Conservation (phyloP, 2,113 vertebrate species). For the Myiagra hebetior region DNA sequence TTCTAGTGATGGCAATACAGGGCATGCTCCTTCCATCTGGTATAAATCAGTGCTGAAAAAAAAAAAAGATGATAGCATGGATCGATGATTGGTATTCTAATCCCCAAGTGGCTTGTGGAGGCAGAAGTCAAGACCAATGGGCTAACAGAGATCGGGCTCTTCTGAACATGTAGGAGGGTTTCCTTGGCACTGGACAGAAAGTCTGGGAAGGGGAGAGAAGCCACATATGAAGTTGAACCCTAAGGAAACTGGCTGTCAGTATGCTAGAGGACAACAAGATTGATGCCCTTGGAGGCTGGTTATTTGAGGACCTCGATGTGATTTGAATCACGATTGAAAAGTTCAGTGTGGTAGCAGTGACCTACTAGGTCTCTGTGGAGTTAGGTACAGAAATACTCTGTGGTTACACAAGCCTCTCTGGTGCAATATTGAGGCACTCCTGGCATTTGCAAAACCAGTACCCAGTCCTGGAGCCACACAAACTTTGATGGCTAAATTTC, state of each 20-base stretch:
- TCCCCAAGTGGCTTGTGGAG: background rate
- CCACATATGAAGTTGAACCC: background rate
- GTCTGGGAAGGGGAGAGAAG: background rate
- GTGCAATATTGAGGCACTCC: background rate
- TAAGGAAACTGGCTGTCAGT: background rate
- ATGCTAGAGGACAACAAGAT: background rate
- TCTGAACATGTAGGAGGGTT: background rate
- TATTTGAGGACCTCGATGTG: background rate
- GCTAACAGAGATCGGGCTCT: background rate
- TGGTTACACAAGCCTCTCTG: background rate
- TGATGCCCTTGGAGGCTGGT: background rate
- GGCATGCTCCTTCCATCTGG: background rate
- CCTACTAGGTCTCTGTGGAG: background rate
- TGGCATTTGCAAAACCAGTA: background rate
- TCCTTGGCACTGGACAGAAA: background rate
- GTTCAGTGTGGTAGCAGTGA: background rate
- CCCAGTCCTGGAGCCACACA: background rate
- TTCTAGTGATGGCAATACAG: background rate
- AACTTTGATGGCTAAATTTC: background rate
- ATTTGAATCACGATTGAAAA: background rate
- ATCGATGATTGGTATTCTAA: rapidly evolving
- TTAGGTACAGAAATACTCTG: background rate
- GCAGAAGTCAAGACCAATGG: background rate
- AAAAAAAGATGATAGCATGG: background rate
- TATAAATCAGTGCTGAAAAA: background rate